A percentile compares a stretch with the other conserved stretches of the same genome.
Evolutionary conservation across 2,113 vertebrate species (phyloP).

Genomic region (Chiloscyllium plagiosum): DNA sequence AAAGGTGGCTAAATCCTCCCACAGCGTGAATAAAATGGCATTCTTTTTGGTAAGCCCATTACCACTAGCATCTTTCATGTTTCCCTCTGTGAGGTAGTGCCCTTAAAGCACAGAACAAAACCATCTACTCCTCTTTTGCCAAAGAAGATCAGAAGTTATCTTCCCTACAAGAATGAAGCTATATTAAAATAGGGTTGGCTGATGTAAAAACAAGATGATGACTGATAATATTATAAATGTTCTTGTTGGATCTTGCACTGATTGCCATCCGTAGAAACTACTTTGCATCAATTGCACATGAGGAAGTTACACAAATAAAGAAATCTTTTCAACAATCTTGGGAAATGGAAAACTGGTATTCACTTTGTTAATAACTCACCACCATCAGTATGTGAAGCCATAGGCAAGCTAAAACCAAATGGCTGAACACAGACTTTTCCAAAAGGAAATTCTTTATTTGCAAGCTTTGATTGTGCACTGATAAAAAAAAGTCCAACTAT

Average conservation of each 20-base stretch:
- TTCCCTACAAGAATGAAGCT: not conserved
- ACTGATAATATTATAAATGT: not conserved
- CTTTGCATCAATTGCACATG: not conserved
- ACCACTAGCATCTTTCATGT: not conserved
- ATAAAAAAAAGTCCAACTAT: not conserved
- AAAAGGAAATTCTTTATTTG: not conserved
- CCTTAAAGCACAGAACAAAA: not conserved
- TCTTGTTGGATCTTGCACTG: not conserved
- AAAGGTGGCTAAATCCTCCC: not conserved
- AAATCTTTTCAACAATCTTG: too few species aligned
- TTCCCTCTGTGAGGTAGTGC: not conserved
- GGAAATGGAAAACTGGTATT: too few species aligned
- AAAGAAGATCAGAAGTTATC: not conserved
- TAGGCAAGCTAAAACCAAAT: not conserved
- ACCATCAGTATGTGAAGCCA: not conserved
- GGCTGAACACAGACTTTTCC: not conserved
- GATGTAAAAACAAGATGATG: not conserved
- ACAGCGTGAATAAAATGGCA: not conserved
- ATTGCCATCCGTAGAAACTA: not conserved
- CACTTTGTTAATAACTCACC: too few species aligned
- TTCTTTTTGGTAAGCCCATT: not conserved
- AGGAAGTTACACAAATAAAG: too few species aligned
- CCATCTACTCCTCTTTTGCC: not conserved
- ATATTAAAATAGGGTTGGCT: not conserved
- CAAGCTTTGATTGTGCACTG: not conserved